phyloP scores from a whole-genome alignment of 2,888 invertebrate genomes.

The Stegana nigrithorax region DNA sequence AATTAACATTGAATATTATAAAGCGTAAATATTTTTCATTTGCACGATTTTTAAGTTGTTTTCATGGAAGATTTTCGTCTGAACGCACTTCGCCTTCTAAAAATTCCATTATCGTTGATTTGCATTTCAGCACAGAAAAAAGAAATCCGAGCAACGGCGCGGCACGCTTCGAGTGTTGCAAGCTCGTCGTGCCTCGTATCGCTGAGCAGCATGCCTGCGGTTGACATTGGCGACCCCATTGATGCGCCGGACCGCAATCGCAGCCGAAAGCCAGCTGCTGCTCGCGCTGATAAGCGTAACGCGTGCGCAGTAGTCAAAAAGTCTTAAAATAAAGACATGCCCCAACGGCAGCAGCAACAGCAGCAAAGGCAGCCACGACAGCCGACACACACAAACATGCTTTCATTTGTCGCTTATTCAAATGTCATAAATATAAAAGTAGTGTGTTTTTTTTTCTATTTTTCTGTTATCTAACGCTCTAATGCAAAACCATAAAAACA shows the following conservation, averaged over 20 bases:
- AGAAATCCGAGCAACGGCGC: background rate
- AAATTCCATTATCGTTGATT: background rate
- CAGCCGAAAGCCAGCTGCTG: background rate
- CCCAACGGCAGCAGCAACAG: no score
- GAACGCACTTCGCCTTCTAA: background rate
- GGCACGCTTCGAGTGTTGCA: slow-evolving; percentile 3
- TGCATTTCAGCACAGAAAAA: background rate
- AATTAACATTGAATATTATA: slow-evolving; percentile 41
- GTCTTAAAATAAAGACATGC: no score
- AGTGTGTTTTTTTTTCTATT: background rate
- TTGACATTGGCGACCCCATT: background rate
- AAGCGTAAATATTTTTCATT: slow-evolving; percentile 33
- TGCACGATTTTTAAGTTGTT: slow-evolving; percentile 4
- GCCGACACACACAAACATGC: background rate
- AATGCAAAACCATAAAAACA: slow-evolving; percentile 62
- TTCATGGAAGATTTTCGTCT: slow-evolving; percentile 9
- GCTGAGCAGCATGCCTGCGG: background rate
- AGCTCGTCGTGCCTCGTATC: no score
- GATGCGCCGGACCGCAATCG: background rate
- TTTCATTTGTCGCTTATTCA: slow-evolving; percentile 5
- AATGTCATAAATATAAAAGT: slow-evolving; percentile 15
- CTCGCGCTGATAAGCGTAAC: background rate
- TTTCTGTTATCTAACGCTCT: slow-evolving; percentile 43
- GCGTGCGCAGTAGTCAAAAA: no score
- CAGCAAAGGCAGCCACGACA: no score